Percentiles rank a stretch among this genome's conserved stretches.
Conservation (phyloP, 2,113 vertebrate species). For the Lepus europaeus region DNA sequence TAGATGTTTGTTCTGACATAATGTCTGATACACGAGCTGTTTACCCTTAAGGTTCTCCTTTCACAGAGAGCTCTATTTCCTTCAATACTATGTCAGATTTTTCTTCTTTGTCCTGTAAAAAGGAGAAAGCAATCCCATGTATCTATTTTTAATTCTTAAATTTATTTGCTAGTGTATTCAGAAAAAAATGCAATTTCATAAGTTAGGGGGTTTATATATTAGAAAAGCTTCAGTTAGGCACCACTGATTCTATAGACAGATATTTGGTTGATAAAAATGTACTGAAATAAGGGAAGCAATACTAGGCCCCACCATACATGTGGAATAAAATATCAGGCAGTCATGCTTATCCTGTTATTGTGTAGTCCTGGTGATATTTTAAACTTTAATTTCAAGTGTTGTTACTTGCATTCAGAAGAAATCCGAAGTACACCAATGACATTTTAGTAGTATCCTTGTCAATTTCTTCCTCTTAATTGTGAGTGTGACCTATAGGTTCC, state of each 20-base stretch:
- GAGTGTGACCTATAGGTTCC: not conserved
- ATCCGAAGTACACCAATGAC: not conserved
- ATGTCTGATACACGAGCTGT: slow-evolving; percentile 45
- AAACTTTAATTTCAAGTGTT: not conserved
- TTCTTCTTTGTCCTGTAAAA: not conserved
- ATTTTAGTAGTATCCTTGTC: not conserved
- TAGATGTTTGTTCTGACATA: slow-evolving; percentile 51
- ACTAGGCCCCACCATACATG: too few species aligned
- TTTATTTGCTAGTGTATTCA: not conserved
- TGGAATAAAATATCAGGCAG: not conserved
- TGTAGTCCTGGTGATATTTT: not conserved
- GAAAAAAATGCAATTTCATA: not conserved
- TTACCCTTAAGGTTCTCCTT: slow-evolving; percentile 43
- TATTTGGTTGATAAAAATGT: not conserved
- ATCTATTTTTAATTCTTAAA: slow-evolving; percentile 34
- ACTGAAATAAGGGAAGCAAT: not conserved
- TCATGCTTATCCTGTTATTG: not conserved
- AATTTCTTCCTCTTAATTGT: not conserved
- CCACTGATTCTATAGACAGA: not conserved
- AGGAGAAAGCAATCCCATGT: not conserved
- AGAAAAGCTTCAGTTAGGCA: not conserved
- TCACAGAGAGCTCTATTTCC: slow-evolving; percentile 17
- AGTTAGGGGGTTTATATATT: not conserved
- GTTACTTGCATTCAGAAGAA: not conserved
- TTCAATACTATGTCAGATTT: not conserved